Percentiles rank a stretch among this genome's conserved stretches.
phyloP scores from a whole-genome alignment of 2,797 vertebrate species.

The Melanotaenia trifasciata region DNA sequence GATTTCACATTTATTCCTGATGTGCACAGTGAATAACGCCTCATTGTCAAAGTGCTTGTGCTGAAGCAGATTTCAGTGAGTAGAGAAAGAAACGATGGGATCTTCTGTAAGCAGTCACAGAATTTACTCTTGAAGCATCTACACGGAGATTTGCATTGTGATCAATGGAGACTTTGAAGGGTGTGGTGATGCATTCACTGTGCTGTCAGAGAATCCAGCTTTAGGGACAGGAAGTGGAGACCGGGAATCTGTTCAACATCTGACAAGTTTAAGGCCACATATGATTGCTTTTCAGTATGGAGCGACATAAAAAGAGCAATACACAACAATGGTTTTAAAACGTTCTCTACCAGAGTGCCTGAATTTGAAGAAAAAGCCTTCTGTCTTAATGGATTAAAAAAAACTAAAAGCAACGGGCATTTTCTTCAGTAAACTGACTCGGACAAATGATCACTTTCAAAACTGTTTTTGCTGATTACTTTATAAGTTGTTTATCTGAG shows the following conservation, averaged over 20 bases:
- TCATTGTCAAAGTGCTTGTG: not conserved
- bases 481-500: not conserved
- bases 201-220: conserved; percentile 39
- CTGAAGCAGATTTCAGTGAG: not conserved
- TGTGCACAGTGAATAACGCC: not conserved
- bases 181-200: conserved; percentile 34
- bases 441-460: too few relatives aligned
- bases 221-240: conserved; percentile 40
- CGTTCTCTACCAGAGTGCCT: not conserved
- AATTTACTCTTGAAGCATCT: not conserved
- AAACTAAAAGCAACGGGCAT: not conserved
- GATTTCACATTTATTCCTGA: not conserved
- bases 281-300: conserved; percentile 45
- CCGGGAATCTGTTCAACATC: conserved; percentile 44
- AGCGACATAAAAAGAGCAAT: conserved; percentile 6
- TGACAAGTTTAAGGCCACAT: conserved; percentile 25
- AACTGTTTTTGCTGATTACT: not conserved
- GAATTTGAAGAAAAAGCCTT: not conserved
- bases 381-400: not conserved
- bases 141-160: not conserved
- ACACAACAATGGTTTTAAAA: not conserved
- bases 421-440: not conserved
- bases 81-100: not conserved
- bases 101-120: not conserved
- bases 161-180: conserved; percentile 1